Evolutionary conservation across 2,888 invertebrate species (phyloP).

Genomic region (Deilephila elpenor): DNA sequence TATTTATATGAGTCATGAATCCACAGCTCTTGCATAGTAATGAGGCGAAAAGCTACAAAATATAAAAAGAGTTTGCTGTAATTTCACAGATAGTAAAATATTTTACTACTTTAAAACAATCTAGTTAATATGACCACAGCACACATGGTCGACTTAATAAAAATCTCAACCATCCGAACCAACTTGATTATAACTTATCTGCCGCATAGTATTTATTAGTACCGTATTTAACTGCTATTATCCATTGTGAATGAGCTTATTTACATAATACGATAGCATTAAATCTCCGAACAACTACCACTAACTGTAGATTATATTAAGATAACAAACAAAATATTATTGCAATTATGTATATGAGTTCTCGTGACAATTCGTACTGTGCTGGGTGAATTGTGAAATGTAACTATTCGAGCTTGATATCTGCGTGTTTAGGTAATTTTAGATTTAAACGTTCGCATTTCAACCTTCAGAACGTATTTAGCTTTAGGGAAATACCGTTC

Average conservation of each 20-base stretch:
- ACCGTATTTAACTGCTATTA: conserved; percentile 52
- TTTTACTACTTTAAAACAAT: neutral
- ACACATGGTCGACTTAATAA: neutral
- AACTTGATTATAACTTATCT: neutral
- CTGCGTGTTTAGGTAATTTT: conserved; percentile 17
- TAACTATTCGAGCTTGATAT: conserved; percentile 6
- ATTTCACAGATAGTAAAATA: no score
- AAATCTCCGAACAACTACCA: conserved; percentile 53
- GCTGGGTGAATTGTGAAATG: neutral
- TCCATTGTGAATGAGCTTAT: conserved; percentile 60
- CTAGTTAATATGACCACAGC: neutral
- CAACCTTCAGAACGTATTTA: neutral
- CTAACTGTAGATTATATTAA: conserved; percentile 57
- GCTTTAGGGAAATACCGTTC: neutral
- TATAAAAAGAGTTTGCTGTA: no score
- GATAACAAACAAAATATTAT: conserved; percentile 57
- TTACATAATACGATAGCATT: conserved; percentile 65
- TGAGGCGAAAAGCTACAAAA: no score
- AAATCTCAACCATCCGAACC: neutral
- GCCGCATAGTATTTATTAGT: neutral
- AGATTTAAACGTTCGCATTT: conserved; percentile 5
- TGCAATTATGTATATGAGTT: conserved; percentile 20
- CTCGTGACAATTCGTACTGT: conserved; percentile 21
- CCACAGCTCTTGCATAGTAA: no score
- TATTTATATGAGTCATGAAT: no score